Percentiles rank a stretch among this genome's conserved stretches.
Evolutionary conservation across 2,888 invertebrate species (phyloP).

Genomic region (Deilephila porcellus): DNA sequence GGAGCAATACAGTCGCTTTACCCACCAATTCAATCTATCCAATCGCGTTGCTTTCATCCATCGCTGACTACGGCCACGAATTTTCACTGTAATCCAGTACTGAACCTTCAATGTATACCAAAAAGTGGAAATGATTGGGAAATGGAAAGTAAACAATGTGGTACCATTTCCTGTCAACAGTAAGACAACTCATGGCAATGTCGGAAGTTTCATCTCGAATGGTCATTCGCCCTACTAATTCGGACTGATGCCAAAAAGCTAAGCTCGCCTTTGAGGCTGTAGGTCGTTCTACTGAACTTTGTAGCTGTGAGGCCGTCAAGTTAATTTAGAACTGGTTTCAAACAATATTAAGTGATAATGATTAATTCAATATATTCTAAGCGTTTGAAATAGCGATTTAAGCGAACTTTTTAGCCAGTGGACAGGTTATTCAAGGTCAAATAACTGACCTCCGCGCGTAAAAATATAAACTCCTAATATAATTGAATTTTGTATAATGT

Average conservation of each 20-base stretch:
- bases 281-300: background rate
- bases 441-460: too few species aligned
- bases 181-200: conserved; percentile 55
- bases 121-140: conserved; percentile 17
- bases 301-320: background rate
- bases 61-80: conserved; percentile 37
- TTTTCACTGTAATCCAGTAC: rapidly evolving
- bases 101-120: conserved; percentile 41
- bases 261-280: background rate
- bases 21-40: conserved; percentile 25
- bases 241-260: conserved; percentile 56
- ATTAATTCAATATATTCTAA: background rate
- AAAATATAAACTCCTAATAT: too few species aligned
- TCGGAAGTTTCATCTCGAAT: conserved; percentile 54
- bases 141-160: conserved; percentile 32
- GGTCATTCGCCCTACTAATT: conserved; percentile 70
- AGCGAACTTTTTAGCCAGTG: background rate
- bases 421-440: too few species aligned
- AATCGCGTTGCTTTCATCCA: conserved; percentile 43
- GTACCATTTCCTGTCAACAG: conserved; percentile 58
- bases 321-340: background rate
- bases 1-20: background rate
- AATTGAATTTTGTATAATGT: too few species aligned
- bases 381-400: background rate
- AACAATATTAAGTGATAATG: background rate